A percentile compares a stretch with the other conserved stretches of the same genome.
phyloP scores from a whole-genome alignment of 2,113 vertebrate genomes.

The Anguilla rostrata region DNA sequence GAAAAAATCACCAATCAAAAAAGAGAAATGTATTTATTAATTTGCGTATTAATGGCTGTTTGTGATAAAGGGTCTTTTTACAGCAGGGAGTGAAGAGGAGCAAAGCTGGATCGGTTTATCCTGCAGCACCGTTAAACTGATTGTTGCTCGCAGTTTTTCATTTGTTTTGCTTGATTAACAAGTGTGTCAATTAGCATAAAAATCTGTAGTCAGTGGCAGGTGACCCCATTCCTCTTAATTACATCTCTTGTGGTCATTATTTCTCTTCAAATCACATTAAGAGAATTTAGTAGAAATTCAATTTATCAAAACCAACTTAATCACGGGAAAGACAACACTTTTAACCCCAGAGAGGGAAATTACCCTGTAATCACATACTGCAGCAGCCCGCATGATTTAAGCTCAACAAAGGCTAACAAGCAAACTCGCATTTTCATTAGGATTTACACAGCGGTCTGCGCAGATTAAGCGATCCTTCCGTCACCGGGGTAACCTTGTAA shows the following conservation, averaged over 20 bases:
- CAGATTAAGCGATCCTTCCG: not conserved
- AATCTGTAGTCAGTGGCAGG: not conserved
- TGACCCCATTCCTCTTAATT: not conserved
- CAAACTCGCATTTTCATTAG: not conserved
- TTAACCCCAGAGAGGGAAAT: not conserved
- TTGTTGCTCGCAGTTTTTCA: not conserved
- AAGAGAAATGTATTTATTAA: not conserved
- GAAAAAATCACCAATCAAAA: not conserved
- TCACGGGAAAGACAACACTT: not conserved
- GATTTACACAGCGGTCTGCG: not conserved
- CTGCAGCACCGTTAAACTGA: not conserved
- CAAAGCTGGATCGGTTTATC: not conserved
- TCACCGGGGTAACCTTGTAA: not conserved
- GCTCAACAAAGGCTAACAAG: not conserved
- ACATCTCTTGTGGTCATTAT: not conserved
- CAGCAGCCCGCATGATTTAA: not conserved
- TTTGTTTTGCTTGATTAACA: conserved; percentile 1
- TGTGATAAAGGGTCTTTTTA: not conserved
- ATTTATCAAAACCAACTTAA: not conserved
- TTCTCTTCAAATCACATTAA: not conserved
- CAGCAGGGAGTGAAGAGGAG: not conserved
- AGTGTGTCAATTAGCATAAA: not conserved
- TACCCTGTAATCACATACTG: not conserved
- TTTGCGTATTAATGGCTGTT: not conserved
- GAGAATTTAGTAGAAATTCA: not conserved